Evolutionary conservation across 1,140 invertebrate genomes (phyloP).

Genomic region (Drosophila nigrodunni): DNA sequence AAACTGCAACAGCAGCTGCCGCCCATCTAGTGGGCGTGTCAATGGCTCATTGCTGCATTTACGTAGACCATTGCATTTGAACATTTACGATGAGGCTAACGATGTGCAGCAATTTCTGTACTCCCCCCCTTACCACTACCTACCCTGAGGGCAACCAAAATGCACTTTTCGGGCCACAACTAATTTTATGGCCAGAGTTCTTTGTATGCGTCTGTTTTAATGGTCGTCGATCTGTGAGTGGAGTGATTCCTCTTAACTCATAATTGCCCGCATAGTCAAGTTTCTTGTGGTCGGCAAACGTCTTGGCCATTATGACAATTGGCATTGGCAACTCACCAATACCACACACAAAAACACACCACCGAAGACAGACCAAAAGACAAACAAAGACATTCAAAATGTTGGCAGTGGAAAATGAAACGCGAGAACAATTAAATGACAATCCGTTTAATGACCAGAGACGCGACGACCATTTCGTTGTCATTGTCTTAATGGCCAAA

Average conservation of each 20-base stretch:
- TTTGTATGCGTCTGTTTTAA: slow-evolving; percentile 75
- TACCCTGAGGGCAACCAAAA: slow-evolving; percentile 54
- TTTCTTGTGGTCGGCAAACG: slow-evolving; percentile 34
- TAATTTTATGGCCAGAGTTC: slow-evolving; percentile 75
- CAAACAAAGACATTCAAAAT: slow-evolving; percentile 52
- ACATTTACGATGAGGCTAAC: slow-evolving; percentile 61
- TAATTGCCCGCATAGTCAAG: slow-evolving; percentile 73
- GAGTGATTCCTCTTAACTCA: slow-evolving; percentile 77
- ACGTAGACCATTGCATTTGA: slow-evolving; percentile 67
- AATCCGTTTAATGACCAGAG: slow-evolving; percentile 76
- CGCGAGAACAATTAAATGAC: slow-evolving; percentile 78
- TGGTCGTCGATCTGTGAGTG: slow-evolving; percentile 51
- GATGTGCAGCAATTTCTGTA: slow-evolving; percentile 63
- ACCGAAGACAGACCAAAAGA: slow-evolving; percentile 8
- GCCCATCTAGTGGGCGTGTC: slow-evolving; percentile 70
- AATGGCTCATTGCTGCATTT: slow-evolving; percentile 70
- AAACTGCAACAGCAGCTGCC: slow-evolving; percentile 17
- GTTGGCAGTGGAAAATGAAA: slow-evolving; percentile 42
- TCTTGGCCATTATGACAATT: slow-evolving; percentile 78
- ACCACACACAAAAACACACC: slow-evolving; percentile 10
- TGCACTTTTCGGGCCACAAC: slow-evolving; percentile 76
- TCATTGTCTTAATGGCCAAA: slow-evolving; percentile 69
- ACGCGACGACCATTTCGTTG: slow-evolving; percentile 16
- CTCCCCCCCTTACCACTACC: neutral
- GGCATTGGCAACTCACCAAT: slow-evolving; percentile 76